Percentiles rank a stretch among this genome's conserved stretches.
phyloP scores from a whole-genome alignment of 2,797 vertebrate genomes.

The Enteromius viviparus region DNA sequence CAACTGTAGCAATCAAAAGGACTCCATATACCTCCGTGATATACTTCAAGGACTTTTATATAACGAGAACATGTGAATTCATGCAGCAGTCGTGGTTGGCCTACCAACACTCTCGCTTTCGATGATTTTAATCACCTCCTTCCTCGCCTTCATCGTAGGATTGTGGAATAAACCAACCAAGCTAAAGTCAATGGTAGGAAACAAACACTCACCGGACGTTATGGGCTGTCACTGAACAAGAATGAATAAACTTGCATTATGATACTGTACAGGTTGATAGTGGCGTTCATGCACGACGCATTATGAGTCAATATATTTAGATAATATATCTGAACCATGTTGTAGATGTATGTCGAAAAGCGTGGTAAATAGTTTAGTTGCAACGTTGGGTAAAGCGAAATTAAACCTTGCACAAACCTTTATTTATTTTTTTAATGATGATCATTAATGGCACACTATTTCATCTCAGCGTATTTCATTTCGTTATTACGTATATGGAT shows the following conservation, averaged over 20 bases:
- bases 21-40: background rate
- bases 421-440: background rate
- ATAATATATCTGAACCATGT: background rate
- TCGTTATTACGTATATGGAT: background rate
- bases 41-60: constrained; percentile 8
- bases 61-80: constrained; percentile 49
- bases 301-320: background rate
- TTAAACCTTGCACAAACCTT: no score
- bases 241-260: background rate
- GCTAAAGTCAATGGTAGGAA: constrained; percentile 48
- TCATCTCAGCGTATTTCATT: background rate
- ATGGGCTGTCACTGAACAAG: background rate
- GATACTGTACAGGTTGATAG: background rate
- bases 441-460: background rate
- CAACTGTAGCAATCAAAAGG: background rate
- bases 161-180: constrained; percentile 37
- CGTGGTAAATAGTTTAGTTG: background rate
- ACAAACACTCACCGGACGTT: background rate
- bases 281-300: background rate
- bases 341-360: background rate
- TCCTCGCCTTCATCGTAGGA: constrained; percentile 38
- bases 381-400: background rate
- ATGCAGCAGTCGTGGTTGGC: constrained; percentile 35
- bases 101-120: constrained; percentile 15
- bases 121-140: constrained; percentile 38